These are phyloP conservation scores for Callipepla californica DNA, from an alignment of 2,113 vertebrate genomes.

Conservation along the genomic window DNA sequence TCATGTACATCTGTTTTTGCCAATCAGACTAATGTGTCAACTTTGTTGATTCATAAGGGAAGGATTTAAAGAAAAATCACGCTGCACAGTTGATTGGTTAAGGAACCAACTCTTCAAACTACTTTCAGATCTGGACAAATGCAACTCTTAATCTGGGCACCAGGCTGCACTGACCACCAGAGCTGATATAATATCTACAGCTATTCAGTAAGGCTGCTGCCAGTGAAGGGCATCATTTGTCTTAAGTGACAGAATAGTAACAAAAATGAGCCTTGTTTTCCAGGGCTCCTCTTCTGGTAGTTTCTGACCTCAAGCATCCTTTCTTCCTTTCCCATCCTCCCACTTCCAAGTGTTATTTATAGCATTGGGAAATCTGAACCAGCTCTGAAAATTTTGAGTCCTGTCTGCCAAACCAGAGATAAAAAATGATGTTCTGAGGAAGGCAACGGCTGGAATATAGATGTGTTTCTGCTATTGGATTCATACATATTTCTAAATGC, in stretches of 20 bases:
- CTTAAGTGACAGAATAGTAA: not conserved
- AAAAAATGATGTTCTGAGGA: not conserved
- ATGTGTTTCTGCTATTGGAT: not conserved
- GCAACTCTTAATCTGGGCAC: not conserved
- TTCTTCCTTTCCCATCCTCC: not conserved
- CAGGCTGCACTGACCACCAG: not conserved
- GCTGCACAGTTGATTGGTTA: not conserved
- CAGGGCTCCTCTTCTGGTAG: not conserved
- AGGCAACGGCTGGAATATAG: not conserved
- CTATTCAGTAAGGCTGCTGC: not conserved
- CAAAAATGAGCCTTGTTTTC: not conserved
- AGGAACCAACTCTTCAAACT: not conserved
- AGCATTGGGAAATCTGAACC: not conserved
- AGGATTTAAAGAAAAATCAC: not conserved
- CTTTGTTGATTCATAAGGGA: not conserved
- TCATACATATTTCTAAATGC: not conserved
- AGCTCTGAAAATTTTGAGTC: not conserved
- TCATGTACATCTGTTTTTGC: not conserved
- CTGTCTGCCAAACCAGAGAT: not conserved
- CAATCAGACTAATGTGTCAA: not conserved
- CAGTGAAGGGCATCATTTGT: not conserved
- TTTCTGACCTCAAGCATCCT: not conserved
- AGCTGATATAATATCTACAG: not conserved
- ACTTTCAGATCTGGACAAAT: not conserved
- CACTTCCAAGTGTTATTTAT: not conserved